phyloP scores from a whole-genome alignment of 1,140 invertebrate species.

The Nephila pilipes region DNA sequence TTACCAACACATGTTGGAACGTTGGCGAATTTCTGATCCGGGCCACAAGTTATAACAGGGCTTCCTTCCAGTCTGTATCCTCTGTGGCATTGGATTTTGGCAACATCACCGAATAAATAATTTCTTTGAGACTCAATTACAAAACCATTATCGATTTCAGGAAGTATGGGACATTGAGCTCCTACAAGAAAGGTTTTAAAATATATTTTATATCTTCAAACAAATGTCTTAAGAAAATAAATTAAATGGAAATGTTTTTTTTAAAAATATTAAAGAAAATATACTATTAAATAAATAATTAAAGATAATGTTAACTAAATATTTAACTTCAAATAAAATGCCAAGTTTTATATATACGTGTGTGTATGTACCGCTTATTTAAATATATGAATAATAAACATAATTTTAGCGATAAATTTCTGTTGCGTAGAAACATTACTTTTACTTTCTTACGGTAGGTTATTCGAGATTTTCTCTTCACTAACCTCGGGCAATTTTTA shows the following conservation, averaged over 20 bases:
- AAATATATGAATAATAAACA: too few relatives aligned
- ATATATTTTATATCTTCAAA: background rate
- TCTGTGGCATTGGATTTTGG: slow-evolving; percentile 94
- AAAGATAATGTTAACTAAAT: too few relatives aligned
- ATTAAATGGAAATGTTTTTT: background rate
- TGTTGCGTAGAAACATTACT: too few relatives aligned
- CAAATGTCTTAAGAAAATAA: background rate
- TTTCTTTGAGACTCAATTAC: slow-evolving; percentile 79
- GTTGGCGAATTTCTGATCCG: slow-evolving; percentile 91
- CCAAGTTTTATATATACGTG: too few relatives aligned
- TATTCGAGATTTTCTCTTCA: too few relatives aligned
- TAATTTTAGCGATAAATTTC: too few relatives aligned
- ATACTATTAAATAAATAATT: too few relatives aligned
- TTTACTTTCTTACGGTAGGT: too few relatives aligned
- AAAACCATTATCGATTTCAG: slow-evolving; percentile 83
- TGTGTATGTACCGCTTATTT: too few relatives aligned
- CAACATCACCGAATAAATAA: slow-evolving; percentile 94
- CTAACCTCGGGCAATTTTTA: too few relatives aligned
- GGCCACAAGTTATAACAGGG: slow-evolving; percentile 93
- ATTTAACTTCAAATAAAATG: too few relatives aligned
- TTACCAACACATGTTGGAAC: slow-evolving; percentile 91
- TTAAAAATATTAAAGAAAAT: background rate
- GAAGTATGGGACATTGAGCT: slow-evolving; percentile 90
- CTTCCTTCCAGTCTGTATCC: slow-evolving; percentile 92
- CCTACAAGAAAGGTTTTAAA: slow-evolving; percentile 82